Percentiles rank a stretch among this genome's conserved stretches.
Evolutionary conservation across 2,113 vertebrate genomes (phyloP).

Genomic region (Brachypteracias leptosomus): DNA sequence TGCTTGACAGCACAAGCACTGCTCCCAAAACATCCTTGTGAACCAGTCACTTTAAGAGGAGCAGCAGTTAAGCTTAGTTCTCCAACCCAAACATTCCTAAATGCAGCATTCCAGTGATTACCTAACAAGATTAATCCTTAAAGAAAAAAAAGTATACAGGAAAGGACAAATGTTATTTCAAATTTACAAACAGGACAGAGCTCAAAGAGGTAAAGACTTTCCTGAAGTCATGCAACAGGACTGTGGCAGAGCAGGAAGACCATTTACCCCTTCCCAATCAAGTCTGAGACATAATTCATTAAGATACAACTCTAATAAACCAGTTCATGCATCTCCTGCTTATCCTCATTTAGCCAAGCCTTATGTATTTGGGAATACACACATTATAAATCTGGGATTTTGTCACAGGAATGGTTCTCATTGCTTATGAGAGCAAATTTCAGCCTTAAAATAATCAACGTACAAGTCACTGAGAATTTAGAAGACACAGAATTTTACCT

Average conservation of each 20-base stretch:
- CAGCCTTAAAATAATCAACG: background rate
- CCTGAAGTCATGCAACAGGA: background rate
- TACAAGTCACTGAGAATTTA: background rate
- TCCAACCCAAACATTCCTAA: background rate
- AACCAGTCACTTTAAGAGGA: background rate
- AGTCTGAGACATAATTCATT: background rate
- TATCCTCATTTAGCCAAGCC: background rate
- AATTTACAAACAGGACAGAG: background rate
- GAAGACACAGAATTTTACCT: slow-evolving; percentile 75
- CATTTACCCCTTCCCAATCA: background rate
- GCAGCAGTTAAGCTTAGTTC: background rate
- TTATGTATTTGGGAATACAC: background rate
- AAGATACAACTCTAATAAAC: background rate
- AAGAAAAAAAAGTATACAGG: background rate
- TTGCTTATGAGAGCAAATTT: background rate
- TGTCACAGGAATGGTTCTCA: background rate
- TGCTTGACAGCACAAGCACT: background rate
- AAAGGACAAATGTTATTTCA: background rate
- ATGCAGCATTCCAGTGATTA: background rate
- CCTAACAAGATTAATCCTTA: background rate
- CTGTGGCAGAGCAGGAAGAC: background rate
- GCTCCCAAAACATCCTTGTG: background rate
- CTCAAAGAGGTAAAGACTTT: background rate
- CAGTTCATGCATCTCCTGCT: background rate
- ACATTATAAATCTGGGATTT: background rate